Conservation (phyloP, 2,888 invertebrate species). For the Netelia melanura region DNA sequence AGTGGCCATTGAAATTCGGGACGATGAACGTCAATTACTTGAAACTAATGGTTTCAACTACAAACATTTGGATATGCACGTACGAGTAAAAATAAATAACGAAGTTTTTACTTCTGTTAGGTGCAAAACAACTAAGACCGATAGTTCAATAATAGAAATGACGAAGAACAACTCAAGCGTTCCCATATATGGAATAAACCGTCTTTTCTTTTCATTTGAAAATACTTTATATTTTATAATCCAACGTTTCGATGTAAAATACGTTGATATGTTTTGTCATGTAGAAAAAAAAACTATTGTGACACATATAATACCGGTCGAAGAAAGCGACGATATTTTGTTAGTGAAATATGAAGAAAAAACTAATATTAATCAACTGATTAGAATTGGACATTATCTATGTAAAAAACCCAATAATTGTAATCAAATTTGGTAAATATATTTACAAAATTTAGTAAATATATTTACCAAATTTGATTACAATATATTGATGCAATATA, state of each 20-base stretch:
- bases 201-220: constrained; percentile 35
- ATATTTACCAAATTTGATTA: too few relatives aligned
- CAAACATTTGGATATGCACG: constrained; percentile 30
- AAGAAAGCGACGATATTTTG: constrained; percentile 15
- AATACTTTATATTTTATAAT: constrained; percentile 30
- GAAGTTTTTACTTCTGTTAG: constrained; percentile 50
- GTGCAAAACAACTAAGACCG: constrained; percentile 52
- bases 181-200: constrained; percentile 21
- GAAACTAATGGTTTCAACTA: constrained; percentile 28
- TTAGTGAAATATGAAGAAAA: constrained; percentile 31
- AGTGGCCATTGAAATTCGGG: constrained; percentile 1
- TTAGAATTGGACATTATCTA: constrained; percentile 31
- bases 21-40: constrained; percentile 46
- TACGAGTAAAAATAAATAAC: constrained; percentile 48
- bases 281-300: constrained; percentile 14
- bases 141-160: constrained; percentile 34
- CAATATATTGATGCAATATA: too few relatives aligned
- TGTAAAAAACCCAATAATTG: constrained; percentile 45
- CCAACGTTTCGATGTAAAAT: constrained; percentile 31
- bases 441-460: not conserved
- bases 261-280: constrained; percentile 35
- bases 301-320: constrained; percentile 43
- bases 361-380: constrained; percentile 27
- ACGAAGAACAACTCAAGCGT: not conserved
- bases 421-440: constrained; percentile 30